phyloP scores from a whole-genome alignment of 2,113 vertebrate species.

The Entelurus aequoreus region DNA sequence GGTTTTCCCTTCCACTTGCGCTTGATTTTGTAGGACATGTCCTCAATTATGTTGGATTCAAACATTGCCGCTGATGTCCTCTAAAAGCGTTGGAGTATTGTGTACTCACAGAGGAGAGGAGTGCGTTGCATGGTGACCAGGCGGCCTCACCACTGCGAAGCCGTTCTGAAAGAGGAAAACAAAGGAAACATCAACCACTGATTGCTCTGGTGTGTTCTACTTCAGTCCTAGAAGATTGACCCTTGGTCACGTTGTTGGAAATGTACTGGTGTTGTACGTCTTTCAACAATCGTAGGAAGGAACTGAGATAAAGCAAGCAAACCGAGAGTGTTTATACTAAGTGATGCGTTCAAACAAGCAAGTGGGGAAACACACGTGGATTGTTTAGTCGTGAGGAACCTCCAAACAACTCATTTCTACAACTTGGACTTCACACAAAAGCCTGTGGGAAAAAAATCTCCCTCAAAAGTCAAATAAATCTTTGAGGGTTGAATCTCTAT shows the following conservation, averaged over 20 bases:
- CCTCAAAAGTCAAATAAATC: too few relatives aligned
- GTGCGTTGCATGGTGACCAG: conserved; percentile 84
- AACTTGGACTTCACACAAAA: too few relatives aligned
- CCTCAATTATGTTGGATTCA: too few relatives aligned
- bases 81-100: conserved; percentile 49
- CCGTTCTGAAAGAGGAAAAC: conserved; percentile 77
- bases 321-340: not conserved
- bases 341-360: not conserved
- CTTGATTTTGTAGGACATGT: not conserved
- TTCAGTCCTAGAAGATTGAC: conserved; percentile 4
- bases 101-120: conserved; percentile 84
- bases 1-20: not conserved
- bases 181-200: conserved; percentile 18
- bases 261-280: not conserved
- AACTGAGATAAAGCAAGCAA: too few relatives aligned
- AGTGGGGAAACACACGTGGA: not conserved
- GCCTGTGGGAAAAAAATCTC: too few relatives aligned
- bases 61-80: conserved; percentile 25
- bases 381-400: not conserved
- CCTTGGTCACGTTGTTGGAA: not conserved
- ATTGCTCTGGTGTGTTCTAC: conserved; percentile 2
- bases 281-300: too few relatives aligned
- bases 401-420: too few relatives aligned
- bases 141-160: conserved; percentile 89
- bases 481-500: too few relatives aligned